A percentile compares a stretch with the other conserved stretches of the same genome.
Conservation (phyloP, 2,113 vertebrate genomes). For the Anoura caudifer region DNA sequence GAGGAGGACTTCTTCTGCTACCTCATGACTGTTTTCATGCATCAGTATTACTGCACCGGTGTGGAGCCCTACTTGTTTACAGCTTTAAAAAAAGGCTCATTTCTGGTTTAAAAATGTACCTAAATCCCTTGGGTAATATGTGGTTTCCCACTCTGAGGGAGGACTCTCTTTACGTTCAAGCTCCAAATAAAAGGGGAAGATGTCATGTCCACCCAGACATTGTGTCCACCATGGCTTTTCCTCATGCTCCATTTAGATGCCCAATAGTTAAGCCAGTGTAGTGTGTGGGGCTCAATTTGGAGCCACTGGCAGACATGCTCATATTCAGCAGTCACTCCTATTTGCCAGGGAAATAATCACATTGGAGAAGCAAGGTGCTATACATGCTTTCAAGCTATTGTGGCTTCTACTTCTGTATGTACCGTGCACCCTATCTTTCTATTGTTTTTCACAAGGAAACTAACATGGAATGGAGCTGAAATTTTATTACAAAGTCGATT, state of each 20-base stretch:
- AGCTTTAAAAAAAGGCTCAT: neutral
- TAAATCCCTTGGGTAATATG: conserved; percentile 33
- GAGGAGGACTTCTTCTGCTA: neutral
- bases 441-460: neutral
- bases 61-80: neutral
- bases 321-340: neutral
- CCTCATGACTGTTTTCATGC: neutral
- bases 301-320: neutral
- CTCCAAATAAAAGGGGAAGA: conserved; percentile 34
- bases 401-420: conserved; percentile 14
- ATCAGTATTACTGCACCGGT: neutral
- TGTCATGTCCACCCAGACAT: conserved; percentile 32
- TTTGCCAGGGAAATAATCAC: conserved; percentile 46
- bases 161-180: conserved; percentile 53
- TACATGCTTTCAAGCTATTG: conserved; percentile 9
- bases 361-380: conserved; percentile 22
- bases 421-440: neutral
- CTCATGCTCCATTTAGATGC: conserved; percentile 60
- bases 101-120: conserved; percentile 49
- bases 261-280: conserved; percentile 44
- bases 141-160: conserved; percentile 54
- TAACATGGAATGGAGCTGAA: neutral
- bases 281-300: conserved; percentile 28
- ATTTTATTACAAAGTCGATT: neutral
- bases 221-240: neutral